Evolutionary conservation across 2,113 vertebrate species (phyloP).

Genomic region (Nothobranchius furzeri): DNA sequence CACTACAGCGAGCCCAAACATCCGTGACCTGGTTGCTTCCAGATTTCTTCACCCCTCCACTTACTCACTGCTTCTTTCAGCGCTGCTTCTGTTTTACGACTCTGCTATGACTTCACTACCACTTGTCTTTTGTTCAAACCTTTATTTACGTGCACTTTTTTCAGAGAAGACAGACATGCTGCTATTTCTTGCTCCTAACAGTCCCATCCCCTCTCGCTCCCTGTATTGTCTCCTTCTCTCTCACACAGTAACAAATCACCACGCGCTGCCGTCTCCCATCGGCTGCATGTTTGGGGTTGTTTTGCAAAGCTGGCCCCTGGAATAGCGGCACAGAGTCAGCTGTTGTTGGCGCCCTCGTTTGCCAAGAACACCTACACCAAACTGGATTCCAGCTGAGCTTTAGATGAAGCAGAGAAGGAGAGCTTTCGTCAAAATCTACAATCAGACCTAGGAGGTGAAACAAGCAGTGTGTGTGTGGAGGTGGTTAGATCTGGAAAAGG

Average conservation of each 20-base stretch:
- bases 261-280: conserved; percentile 59
- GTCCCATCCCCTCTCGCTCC: conserved; percentile 48
- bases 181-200: conserved; percentile 43
- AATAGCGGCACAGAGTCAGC: conserved; percentile 54
- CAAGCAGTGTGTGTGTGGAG: conserved; percentile 8
- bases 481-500: conserved; percentile 35
- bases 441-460: conserved; percentile 23
- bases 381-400: conserved; percentile 28
- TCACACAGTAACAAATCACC: conserved; percentile 53
- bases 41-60: conserved; percentile 36
- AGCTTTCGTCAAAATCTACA: conserved; percentile 40
- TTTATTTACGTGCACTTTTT: conserved; percentile 29
- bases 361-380: conserved; percentile 60
- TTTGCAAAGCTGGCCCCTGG: conserved; percentile 28
- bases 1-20: conserved; percentile 10
- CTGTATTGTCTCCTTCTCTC: neutral
- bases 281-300: conserved; percentile 25
- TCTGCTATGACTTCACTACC: conserved; percentile 28
- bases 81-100: conserved; percentile 6
- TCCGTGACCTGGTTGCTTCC: conserved; percentile 57
- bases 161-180: conserved; percentile 42
- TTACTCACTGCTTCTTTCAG: conserved; percentile 24
- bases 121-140: conserved; percentile 22
- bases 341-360: conserved; percentile 49
- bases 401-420: conserved; percentile 18